Evolutionary conservation across 1,140 invertebrate genomes (phyloP), one percentile per base, ranked within the genome.

Genomic region (Apis dorsata): DNA sequence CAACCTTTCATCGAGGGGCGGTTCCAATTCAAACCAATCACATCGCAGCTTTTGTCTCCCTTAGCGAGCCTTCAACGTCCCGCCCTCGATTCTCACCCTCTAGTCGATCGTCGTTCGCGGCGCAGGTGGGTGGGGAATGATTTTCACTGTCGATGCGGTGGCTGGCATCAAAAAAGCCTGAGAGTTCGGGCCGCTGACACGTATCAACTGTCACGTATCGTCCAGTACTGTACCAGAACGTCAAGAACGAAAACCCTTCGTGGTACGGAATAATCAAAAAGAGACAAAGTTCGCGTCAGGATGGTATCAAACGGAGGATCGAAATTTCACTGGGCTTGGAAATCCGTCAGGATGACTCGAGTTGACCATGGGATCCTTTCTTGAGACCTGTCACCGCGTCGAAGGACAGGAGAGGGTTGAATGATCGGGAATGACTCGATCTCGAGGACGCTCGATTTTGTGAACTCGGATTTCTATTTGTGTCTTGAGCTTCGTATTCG

Each of bases 101-200:
- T 51, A 28, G 70, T 84, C 82, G 77, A 87, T 78, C 62, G 62
- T 65, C 73, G 69, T 76, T 75, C 62, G 71, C 63, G 71, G 74
- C 77, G 57, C 34, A 51, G 24, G 28, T 62, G 21, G 53, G 66
- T 34, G 62, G 88, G 85, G 83, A 68, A 78, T 79, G 86, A 88
- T 89, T 87, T 89, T 90, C 82, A 73, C 84, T 86, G 84, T 90
- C 86, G 86, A 79, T 80, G 75, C 85, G 57, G 75, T 79, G 75
- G 77, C 62, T 74, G 57, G 28, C 72, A 81, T 89, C 87, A 88
- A 89, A 89, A 89, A 89, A 89, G 87, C 74, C 69, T 60, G 55
- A 57, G 87, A 88, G 71, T 69, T 84, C 76, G 79, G 66, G 62
- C 70, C 44, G 87, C 55, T 71, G 78, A 86, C 78, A 89, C 85